Conservation (phyloP, 2,888 invertebrate species). For the Copidosoma aretas region DNA sequence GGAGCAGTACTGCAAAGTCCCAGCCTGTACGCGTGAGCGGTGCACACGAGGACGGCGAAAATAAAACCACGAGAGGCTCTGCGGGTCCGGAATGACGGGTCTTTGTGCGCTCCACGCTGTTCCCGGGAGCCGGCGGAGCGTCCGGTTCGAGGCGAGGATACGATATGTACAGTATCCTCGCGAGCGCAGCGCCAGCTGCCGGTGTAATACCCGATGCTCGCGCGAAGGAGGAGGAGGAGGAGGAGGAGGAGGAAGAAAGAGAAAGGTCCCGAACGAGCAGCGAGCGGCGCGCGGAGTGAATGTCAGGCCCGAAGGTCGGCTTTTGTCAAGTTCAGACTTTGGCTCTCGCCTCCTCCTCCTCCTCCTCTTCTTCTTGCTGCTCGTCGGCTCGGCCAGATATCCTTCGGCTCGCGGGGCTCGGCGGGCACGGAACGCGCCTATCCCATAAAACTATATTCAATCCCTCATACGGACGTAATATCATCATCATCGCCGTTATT, state of each 20-base stretch:
- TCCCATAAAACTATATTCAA: too few relatives aligned
- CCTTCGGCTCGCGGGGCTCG: not conserved
- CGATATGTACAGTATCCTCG: too few relatives aligned
- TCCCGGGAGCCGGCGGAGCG: conserved; percentile 40
- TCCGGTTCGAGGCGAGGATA: conserved; percentile 43
- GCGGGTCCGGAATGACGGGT: conserved; percentile 51
- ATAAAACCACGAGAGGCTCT: conserved; percentile 46
- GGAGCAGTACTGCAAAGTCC: not conserved
- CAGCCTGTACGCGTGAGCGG: not conserved
- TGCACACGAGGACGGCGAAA: conserved; percentile 36
- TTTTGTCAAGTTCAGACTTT: conserved; percentile 60
- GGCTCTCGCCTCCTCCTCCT: conserved; percentile 44
- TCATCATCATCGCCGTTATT: too few relatives aligned
- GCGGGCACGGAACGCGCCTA: too few relatives aligned
- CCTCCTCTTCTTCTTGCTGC: conserved; percentile 1
- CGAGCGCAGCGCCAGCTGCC: conserved; percentile 27
- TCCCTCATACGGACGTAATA: too few relatives aligned
- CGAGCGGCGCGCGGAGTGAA: conserved; percentile 54
- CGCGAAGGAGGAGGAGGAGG: conserved; percentile 30
- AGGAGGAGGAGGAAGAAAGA: conserved; percentile 36
- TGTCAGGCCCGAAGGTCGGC: conserved; percentile 62
- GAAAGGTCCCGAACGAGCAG: conserved; percentile 37
- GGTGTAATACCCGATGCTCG: conserved; percentile 4
- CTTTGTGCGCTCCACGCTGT: conserved; percentile 52
- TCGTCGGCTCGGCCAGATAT: not conserved